A percentile compares a stretch with the other conserved stretches of the same genome.
Conservation (phyloP, 2,888 invertebrate genomes). For the Melieria omissa region DNA sequence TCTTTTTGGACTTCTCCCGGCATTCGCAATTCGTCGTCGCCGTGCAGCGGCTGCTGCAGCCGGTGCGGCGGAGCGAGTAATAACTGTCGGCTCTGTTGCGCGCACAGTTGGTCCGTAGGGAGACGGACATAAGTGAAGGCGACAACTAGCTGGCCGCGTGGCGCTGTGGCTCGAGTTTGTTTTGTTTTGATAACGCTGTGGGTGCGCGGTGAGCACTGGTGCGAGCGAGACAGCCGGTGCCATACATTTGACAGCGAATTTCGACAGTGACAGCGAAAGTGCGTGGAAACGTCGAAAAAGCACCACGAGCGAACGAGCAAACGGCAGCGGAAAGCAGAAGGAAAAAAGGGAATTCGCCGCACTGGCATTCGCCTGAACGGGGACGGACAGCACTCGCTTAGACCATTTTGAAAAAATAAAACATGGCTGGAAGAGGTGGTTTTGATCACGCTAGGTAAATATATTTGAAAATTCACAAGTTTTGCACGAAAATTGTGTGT, state of each 20-base stretch:
- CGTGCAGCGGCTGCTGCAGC: conserved; percentile 25
- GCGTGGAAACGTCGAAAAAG: conserved; percentile 33
- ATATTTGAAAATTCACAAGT: conserved; percentile 46
- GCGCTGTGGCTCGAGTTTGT: conserved; percentile 1
- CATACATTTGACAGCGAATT: neutral
- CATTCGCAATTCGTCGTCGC: too few relatives aligned
- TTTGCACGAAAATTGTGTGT: conserved; percentile 7
- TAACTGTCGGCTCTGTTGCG: conserved; percentile 13
- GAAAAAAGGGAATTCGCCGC: conserved; percentile 33
- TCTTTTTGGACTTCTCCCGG: too few relatives aligned
- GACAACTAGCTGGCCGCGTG: neutral
- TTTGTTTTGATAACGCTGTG: conserved; percentile 29
- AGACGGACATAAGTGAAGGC: neutral
- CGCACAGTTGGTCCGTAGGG: neutral
- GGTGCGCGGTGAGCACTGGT: neutral
- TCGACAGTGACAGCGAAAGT: conserved; percentile 24
- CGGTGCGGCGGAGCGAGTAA: conserved; percentile 11
- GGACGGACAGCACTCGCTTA: conserved; percentile 46
- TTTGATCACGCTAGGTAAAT: conserved; percentile 86
- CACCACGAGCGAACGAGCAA: conserved; percentile 1
- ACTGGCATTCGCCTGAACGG: conserved; percentile 51
- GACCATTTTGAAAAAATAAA: conserved; percentile 69
- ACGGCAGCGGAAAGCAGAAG: neutral
- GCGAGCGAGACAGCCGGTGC: conserved; percentile 18
- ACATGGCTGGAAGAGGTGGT: conserved; percentile 91